Percentiles rank a stretch among this genome's conserved stretches.
These are phyloP conservation scores for Streptopelia turtur DNA, from an alignment of 2,797 vertebrate species.

Conservation along the genomic window DNA sequence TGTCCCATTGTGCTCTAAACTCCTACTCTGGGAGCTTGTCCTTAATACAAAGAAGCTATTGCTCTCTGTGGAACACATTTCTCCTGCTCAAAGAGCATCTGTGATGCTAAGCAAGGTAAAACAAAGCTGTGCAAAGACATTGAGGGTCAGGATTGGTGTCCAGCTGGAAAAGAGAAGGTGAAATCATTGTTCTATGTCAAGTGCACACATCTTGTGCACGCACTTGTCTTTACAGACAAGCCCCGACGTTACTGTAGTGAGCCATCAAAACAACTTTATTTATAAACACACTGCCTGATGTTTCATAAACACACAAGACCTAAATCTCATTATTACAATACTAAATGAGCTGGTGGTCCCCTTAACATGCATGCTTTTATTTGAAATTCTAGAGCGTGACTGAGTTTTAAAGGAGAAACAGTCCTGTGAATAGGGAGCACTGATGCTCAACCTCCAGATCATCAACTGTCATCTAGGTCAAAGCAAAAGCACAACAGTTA, in stretches of 20 bases:
- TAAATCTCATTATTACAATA: background rate
- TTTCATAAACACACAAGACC: constrained; percentile 25
- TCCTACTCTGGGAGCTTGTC: background rate
- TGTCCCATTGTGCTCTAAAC: background rate
- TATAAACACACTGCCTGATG: background rate
- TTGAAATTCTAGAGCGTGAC: background rate
- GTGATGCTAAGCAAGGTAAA: background rate
- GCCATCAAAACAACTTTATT: constrained; percentile 13
- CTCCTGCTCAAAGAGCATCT: background rate
- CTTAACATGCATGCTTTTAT: background rate
- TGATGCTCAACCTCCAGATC: background rate
- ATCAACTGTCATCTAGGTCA: background rate
- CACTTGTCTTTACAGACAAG: background rate
- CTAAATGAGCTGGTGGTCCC: background rate
- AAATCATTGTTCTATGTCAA: background rate
- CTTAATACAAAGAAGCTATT: background rate
- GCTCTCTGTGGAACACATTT: background rate
- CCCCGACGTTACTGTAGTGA: background rate
- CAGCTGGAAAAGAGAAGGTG: background rate
- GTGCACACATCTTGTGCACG: background rate
- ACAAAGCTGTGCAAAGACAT: background rate
- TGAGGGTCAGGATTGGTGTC: background rate
- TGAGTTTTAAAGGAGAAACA: background rate
- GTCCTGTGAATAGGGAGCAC: background rate
- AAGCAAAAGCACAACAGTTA: background rate